A percentile compares a stretch with the other conserved stretches of the same genome.
phyloP scores from a whole-genome alignment of 2,888 invertebrate species.

The Hofmannophila pseudospretella region DNA sequence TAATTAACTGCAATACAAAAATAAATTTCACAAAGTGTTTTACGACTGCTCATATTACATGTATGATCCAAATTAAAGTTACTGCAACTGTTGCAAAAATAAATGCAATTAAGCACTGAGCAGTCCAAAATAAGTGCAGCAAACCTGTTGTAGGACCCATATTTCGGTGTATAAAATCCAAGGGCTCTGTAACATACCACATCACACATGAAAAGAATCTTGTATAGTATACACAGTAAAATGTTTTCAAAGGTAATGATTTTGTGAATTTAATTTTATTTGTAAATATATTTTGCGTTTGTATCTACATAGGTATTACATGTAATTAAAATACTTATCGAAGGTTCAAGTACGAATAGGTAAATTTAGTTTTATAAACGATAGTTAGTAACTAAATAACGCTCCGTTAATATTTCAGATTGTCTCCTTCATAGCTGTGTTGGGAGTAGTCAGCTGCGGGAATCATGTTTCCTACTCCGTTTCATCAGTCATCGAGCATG shows the following conservation, averaged over 20 bases:
- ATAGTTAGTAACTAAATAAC: too few species aligned
- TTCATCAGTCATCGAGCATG: slow-evolving; percentile 39
- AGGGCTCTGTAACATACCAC: slow-evolving; percentile 22
- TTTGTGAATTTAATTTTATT: too few species aligned
- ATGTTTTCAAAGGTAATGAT: slow-evolving; percentile 36
- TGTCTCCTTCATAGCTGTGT: slow-evolving; percentile 20
- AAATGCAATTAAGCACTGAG: slow-evolving; percentile 18
- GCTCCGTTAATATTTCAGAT: too few species aligned
- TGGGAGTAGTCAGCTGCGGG: slow-evolving; percentile 33
- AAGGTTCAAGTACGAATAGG: too few species aligned
- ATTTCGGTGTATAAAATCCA: slow-evolving; percentile 45
- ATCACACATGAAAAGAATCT: slow-evolving; percentile 35
- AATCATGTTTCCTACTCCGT: slow-evolving; percentile 31
- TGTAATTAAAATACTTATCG: too few species aligned
- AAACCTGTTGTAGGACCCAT: slow-evolving; percentile 36
- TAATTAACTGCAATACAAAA: too few species aligned
- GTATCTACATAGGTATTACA: too few species aligned
- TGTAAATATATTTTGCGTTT: too few species aligned
- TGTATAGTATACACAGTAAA: slow-evolving; percentile 29
- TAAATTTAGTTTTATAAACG: too few species aligned
- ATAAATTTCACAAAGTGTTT: background rate
- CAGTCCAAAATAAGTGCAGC: slow-evolving; percentile 24
- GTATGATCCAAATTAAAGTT: slow-evolving; percentile 27
- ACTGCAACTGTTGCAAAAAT: slow-evolving; percentile 20
- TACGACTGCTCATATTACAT: slow-evolving; percentile 7